Evolutionary conservation across 2,797 vertebrate species (phyloP).

Genomic region (Hapalemur alaotrensis): DNA sequence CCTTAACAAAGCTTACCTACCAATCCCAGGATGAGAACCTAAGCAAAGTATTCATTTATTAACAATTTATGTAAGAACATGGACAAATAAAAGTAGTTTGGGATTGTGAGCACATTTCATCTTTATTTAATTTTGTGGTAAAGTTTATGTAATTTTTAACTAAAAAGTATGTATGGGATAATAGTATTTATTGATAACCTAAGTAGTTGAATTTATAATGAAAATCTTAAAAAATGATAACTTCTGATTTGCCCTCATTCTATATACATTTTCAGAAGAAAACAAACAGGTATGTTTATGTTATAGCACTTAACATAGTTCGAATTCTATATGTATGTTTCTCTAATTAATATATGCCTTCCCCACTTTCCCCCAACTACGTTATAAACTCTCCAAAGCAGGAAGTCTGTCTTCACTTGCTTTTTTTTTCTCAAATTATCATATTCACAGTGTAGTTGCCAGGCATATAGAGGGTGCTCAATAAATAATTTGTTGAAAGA

Average conservation of each 20-base stretch:
- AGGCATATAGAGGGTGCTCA: not conserved
- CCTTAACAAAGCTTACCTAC: not conserved
- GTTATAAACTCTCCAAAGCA: not conserved
- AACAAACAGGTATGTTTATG: not conserved
- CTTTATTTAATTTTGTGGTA: conserved; percentile 40
- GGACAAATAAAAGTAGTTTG: conserved; percentile 20
- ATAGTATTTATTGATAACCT: not conserved
- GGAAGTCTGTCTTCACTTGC: conserved; percentile 27
- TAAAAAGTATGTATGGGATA: not conserved
- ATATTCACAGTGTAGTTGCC: conserved; percentile 7
- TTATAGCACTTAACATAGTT: conserved; percentile 28
- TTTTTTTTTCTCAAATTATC: not conserved
- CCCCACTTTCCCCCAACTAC: not conserved
- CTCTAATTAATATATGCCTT: conserved; percentile 14
- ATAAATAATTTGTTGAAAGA: conserved; percentile 67
- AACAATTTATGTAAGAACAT: conserved; percentile 12
- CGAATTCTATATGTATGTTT: conserved; percentile 42
- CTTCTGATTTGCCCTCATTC: not conserved
- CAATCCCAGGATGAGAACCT: conserved; percentile 11
- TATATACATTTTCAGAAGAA: not conserved
- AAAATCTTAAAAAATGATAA: not conserved
- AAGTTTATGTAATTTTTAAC: conserved; percentile 37
- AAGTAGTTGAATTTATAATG: not conserved
- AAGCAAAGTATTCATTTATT: conserved; percentile 24
- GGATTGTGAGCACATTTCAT: conserved; percentile 33